phyloP scores from a whole-genome alignment of 2,888 invertebrate genomes.

The Microctonus hyperodae region DNA sequence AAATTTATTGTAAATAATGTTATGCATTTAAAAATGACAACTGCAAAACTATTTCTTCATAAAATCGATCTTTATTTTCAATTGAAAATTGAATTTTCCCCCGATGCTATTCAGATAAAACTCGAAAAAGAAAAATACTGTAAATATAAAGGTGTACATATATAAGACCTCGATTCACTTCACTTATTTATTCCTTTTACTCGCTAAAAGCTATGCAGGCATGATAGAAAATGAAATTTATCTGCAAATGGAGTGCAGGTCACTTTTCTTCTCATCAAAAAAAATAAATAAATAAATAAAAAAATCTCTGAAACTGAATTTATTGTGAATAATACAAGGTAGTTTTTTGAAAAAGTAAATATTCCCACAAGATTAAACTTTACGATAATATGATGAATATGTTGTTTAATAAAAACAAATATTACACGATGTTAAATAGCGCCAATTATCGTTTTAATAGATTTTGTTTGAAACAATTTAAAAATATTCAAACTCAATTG shows the following conservation, averaged over 20 bases:
- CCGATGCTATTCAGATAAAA: not conserved
- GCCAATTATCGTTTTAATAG: not conserved
- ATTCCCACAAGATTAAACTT: not conserved
- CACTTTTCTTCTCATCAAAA: not conserved
- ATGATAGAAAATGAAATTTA: conserved; percentile 4
- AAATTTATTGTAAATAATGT: not conserved
- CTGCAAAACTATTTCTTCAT: not conserved
- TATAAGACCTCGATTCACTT: not conserved
- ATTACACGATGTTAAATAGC: too few species aligned
- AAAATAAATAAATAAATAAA: not conserved
- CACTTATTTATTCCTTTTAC: conserved; percentile 4
- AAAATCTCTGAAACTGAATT: not conserved
- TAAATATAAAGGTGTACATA: not conserved
- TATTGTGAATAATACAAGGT: not conserved
- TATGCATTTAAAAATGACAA: not conserved
- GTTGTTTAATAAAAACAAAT: too few species aligned
- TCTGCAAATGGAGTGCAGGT: not conserved
- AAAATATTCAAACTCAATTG: not conserved
- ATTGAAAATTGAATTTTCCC: not conserved
- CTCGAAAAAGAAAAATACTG: not conserved
- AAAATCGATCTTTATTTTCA: not conserved
- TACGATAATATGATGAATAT: not conserved
- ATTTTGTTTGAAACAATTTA: not conserved
- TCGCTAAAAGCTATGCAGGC: not conserved
- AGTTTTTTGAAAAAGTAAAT: not conserved